These are phyloP conservation scores for Callitettix versicolor DNA, from an alignment of 1,140 invertebrate species.

Conservation along the genomic window DNA sequence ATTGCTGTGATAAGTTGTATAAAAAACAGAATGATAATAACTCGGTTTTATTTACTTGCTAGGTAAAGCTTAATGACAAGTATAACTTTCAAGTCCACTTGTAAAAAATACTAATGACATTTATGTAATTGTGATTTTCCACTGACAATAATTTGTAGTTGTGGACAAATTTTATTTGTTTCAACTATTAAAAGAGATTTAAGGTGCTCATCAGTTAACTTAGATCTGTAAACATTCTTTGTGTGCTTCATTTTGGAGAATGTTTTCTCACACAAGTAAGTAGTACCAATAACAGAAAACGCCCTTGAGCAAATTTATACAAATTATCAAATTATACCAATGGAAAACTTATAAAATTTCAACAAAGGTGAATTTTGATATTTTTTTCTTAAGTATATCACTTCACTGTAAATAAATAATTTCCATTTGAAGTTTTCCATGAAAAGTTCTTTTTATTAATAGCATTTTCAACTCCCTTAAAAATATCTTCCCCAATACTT, in stretches of 20 bases:
- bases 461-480: too few species aligned
- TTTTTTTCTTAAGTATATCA: slow-evolving; percentile 21
- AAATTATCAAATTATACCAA: slow-evolving; percentile 19
- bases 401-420: slow-evolving; percentile 24
- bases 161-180: slow-evolving; percentile 17
- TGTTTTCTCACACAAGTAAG: slow-evolving; percentile 21
- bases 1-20: too few species aligned
- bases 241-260: slow-evolving; percentile 22
- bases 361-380: slow-evolving; percentile 20
- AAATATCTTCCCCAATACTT: too few species aligned
- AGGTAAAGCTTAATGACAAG: too few species aligned
- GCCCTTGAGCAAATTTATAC: slow-evolving; percentile 20
- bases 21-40: too few species aligned
- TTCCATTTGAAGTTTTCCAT: slow-evolving; percentile 23
- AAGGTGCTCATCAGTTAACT: slow-evolving; percentile 17
- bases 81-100: too few species aligned
- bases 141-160: slow-evolving; percentile 16
- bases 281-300: slow-evolving; percentile 17
- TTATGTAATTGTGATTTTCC: slow-evolving; percentile 30
- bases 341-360: slow-evolving; percentile 18
- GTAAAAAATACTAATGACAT: neutral
- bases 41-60: too few species aligned
- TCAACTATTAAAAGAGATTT: slow-evolving; percentile 18
- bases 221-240: slow-evolving; percentile 21
- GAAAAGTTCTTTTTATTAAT: too few species aligned